Evolutionary conservation across 2,113 vertebrate genomes (phyloP).

Genomic region (Dermatemys mawii): DNA sequence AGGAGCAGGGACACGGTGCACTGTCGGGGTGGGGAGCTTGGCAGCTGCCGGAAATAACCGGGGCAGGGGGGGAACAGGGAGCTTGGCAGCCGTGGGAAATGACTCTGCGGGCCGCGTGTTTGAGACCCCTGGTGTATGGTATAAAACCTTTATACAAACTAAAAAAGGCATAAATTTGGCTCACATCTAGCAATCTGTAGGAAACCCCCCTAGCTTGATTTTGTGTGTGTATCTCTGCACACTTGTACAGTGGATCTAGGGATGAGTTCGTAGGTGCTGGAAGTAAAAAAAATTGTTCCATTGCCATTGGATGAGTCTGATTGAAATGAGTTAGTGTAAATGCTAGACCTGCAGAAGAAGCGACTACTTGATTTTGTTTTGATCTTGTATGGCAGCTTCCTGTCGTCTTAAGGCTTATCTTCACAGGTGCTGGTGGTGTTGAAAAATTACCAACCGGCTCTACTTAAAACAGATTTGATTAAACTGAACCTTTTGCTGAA

Average conservation of each 20-base stretch:
- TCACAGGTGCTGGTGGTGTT: not conserved
- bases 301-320: not conserved
- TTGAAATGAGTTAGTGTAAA: not conserved
- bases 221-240: accelerated
- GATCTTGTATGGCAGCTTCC: not conserved
- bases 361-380: not conserved
- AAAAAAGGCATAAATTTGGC: not conserved
- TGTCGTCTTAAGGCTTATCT: not conserved
- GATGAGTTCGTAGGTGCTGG: not conserved
- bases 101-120: too few relatives aligned
- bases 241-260: accelerated
- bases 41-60: too few relatives aligned
- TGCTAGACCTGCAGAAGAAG: accelerated
- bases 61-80: too few relatives aligned
- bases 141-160: not conserved
- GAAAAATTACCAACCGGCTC: too few relatives aligned
- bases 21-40: too few relatives aligned
- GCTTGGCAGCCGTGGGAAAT: too few relatives aligned
- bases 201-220: not conserved
- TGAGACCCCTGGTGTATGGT: too few relatives aligned
- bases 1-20: too few relatives aligned
- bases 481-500: not conserved
- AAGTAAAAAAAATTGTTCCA: too few relatives aligned
- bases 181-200: not conserved
- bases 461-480: not conserved